Evolutionary conservation across 2,113 vertebrate genomes (phyloP).

Genomic region (Chionis minor): DNA sequence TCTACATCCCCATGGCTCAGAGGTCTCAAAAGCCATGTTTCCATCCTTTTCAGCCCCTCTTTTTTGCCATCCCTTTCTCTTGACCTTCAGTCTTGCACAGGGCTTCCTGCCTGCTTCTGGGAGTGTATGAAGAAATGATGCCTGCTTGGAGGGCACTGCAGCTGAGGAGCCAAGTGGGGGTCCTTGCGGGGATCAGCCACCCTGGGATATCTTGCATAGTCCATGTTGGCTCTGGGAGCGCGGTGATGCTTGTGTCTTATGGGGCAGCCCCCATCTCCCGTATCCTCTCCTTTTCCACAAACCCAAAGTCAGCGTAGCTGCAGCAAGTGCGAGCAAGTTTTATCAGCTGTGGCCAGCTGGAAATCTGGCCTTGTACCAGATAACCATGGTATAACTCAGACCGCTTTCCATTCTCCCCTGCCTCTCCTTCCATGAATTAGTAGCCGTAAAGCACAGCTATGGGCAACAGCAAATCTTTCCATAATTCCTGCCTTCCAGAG

Average conservation of each 20-base stretch:
- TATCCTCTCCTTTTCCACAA: background rate
- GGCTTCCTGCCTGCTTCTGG: background rate
- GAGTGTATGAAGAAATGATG: background rate
- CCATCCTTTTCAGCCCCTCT: background rate
- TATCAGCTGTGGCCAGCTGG: background rate
- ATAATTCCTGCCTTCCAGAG: slow-evolving; percentile 12
- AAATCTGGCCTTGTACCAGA: background rate
- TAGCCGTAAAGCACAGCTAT: background rate
- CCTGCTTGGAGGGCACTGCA: background rate
- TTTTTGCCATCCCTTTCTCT: background rate
- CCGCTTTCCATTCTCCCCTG: background rate
- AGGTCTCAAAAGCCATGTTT: background rate
- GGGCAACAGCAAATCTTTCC: slow-evolving; percentile 6
- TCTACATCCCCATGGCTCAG: background rate
- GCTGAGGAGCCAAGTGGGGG: background rate
- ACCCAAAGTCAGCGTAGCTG: accelerated
- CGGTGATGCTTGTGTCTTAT: background rate
- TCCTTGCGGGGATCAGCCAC: accelerated
- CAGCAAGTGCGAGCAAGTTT: accelerated
- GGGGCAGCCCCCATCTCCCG: background rate
- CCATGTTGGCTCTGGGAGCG: accelerated
- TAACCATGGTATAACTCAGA: background rate
- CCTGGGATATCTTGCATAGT: too few relatives aligned
- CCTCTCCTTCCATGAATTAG: background rate
- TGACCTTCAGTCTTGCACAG: background rate